Percentiles rank a stretch among this genome's conserved stretches.
Conservation (phyloP, 53 echinoderm and acorn worm genomes). For the Hippasteria phrygiana region DNA sequence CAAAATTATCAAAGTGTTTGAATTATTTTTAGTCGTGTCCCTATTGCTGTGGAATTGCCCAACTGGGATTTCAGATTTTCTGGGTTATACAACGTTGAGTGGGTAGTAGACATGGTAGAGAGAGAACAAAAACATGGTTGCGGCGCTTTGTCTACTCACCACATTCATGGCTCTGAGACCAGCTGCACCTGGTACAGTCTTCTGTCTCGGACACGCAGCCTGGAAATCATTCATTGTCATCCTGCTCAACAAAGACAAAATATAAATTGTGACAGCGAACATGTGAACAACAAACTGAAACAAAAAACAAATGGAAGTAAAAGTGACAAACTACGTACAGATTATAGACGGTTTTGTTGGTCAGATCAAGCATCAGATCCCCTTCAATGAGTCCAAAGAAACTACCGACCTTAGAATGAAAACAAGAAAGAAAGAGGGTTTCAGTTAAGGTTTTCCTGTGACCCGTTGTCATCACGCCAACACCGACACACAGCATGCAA, state of each 20-base stretch:
- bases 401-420: slow-evolving; percentile 78
- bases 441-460: background rate
- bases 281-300: no score
- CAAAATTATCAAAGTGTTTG: no score
- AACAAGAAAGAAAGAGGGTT: slow-evolving; percentile 4
- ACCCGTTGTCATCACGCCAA: background rate
- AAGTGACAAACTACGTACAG: slow-evolving; percentile 56
- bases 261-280: background rate
- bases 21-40: no score
- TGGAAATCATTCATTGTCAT: slow-evolving; percentile 79
- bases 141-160: slow-evolving; percentile 59
- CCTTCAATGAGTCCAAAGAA: slow-evolving; percentile 94
- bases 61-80: no score
- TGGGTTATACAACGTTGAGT: background rate
- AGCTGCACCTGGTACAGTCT: slow-evolving; percentile 19
- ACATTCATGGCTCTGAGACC: slow-evolving; percentile 70
- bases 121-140: background rate
- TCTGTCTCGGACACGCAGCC: slow-evolving; percentile 78
- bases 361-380: slow-evolving; percentile 75
- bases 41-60: no score
- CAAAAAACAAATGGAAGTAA: background rate
- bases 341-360: slow-evolving; percentile 57
- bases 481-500: no score
- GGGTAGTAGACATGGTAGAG: background rate
- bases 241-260: slow-evolving; percentile 32